Percentiles rank a stretch among this genome's conserved stretches.
These are phyloP conservation scores for Mastacembelus armatus DNA, from an alignment of 2,797 vertebrate species.

Conservation along the genomic window DNA sequence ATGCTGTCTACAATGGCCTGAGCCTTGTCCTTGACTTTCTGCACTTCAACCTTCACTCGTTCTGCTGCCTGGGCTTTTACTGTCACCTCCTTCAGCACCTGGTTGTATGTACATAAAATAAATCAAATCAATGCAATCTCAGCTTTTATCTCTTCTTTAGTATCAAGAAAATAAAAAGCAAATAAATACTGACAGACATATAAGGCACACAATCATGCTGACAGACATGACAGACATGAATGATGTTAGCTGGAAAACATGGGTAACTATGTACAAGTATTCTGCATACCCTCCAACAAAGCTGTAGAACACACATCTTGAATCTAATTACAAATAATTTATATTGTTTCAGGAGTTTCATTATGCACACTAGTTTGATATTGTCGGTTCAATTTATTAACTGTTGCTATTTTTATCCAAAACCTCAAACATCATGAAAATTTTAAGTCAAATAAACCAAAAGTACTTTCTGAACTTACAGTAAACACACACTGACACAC, in stretches of 20 bases:
- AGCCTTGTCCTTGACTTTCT: constrained; percentile 98
- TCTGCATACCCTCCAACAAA: neutral
- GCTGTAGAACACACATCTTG: too few species aligned
- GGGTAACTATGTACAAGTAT: neutral
- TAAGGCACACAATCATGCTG: neutral
- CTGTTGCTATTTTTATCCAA: too few species aligned
- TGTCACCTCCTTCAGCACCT: constrained; percentile 96
- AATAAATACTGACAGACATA: neutral
- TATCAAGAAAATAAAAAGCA: neutral
- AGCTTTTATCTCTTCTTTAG: neutral
- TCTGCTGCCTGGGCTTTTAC: constrained; percentile 96
- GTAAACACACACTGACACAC: neutral
- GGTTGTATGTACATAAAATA: constrained; percentile 6
- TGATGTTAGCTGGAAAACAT: neutral
- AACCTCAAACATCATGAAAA: too few species aligned
- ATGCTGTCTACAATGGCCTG: constrained; percentile 95
- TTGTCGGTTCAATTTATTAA: too few species aligned
- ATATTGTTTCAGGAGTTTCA: neutral
- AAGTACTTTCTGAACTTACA: neutral
- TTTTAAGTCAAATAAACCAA: too few species aligned
- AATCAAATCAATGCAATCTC: neutral
- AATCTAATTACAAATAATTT: neutral
- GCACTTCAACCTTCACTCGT: constrained; percentile 93
- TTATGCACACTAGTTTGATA: too few species aligned
- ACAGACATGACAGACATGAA: neutral